A percentile compares a stretch with the other conserved stretches of the same genome.
These are phyloP conservation scores for Ips nitidus DNA, from an alignment of 1,140 invertebrate species.

Conservation along the genomic window DNA sequence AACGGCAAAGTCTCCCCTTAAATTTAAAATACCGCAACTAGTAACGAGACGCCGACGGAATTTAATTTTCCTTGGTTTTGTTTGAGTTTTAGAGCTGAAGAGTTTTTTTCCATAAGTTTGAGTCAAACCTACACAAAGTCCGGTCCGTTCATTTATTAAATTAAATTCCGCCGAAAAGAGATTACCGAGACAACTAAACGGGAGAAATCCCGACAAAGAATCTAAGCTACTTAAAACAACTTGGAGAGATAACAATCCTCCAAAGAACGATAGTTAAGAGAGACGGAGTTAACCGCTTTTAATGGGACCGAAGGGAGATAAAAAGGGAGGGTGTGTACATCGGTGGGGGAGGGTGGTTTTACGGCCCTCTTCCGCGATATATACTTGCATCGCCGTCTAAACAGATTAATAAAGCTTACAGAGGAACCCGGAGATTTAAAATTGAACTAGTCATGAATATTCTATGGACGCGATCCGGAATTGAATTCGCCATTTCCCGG, in stretches of 20 bases:
- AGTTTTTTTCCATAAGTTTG: background rate
- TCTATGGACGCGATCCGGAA: slow-evolving; percentile 12
- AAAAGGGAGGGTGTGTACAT: background rate
- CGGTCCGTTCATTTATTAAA: slow-evolving; percentile 19
- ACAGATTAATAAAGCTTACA: slow-evolving; percentile 29
- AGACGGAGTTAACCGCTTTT: background rate
- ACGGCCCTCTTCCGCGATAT: slow-evolving; percentile 1
- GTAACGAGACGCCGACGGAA: slow-evolving; percentile 36
- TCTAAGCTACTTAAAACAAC: slow-evolving; percentile 37
- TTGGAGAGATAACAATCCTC: slow-evolving; percentile 33
- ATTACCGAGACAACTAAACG: slow-evolving; percentile 19
- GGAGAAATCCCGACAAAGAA: slow-evolving; percentile 35
- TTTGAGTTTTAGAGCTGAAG: slow-evolving; percentile 10
- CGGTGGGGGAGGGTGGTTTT: background rate
- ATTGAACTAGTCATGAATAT: slow-evolving; percentile 23
- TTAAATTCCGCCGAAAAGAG: slow-evolving; percentile 15
- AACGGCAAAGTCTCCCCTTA: slow-evolving; percentile 2
- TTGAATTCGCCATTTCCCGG: background rate
- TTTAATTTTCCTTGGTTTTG: slow-evolving; percentile 32
- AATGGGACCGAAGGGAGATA: slow-evolving; percentile 1
- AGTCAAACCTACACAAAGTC: background rate
- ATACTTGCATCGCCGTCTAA: slow-evolving; percentile 21
- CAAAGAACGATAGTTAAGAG: slow-evolving; percentile 19
- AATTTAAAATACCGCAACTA: slow-evolving; percentile 37
- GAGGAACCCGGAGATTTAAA: slow-evolving; percentile 22